Conservation (phyloP, 1,140 invertebrate genomes). For the Drosophila kurseongensis region DNA sequence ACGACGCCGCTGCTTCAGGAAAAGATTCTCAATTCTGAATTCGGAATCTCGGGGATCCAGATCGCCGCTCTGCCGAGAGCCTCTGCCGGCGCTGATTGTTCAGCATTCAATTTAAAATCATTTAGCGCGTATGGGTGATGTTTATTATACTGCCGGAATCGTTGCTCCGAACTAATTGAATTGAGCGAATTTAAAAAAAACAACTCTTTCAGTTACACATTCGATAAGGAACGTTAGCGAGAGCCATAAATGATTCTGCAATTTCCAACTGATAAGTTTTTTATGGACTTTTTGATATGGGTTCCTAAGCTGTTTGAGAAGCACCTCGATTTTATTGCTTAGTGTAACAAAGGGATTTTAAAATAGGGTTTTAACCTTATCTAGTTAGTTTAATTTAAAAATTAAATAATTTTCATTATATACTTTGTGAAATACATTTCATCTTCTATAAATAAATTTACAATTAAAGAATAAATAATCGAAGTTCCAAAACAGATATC, state of each 20-base stretch:
- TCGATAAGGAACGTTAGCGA: background rate
- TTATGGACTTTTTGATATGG: constrained; percentile 12
- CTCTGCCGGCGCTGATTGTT: constrained; percentile 57
- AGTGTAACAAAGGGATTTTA: no score
- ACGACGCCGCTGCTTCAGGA: constrained; percentile 18
- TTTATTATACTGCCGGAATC: constrained; percentile 58
- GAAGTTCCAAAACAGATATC: no score
- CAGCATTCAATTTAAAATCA: constrained; percentile 67
- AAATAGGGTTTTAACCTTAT: no score
- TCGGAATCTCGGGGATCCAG: constrained; percentile 4
- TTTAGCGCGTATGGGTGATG: constrained; percentile 11
- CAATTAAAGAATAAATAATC: background rate
- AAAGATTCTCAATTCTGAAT: constrained; percentile 1
- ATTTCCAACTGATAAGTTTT: constrained; percentile 10
- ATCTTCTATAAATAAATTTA: no score
- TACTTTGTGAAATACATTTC: no score
- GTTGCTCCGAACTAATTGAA: constrained; percentile 59
- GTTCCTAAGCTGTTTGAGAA: background rate
- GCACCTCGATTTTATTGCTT: constrained; percentile 1
- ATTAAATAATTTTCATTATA: no score
- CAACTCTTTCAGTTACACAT: constrained; percentile 8
- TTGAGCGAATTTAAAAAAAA: constrained; percentile 54
- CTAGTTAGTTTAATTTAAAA: no score
- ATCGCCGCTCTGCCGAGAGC: background rate
- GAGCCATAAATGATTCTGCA: constrained; percentile 13